Base-by-base conservation (phyloP, 2,797 vertebrate genomes). In the Enteromius paludinosus region DNA sequence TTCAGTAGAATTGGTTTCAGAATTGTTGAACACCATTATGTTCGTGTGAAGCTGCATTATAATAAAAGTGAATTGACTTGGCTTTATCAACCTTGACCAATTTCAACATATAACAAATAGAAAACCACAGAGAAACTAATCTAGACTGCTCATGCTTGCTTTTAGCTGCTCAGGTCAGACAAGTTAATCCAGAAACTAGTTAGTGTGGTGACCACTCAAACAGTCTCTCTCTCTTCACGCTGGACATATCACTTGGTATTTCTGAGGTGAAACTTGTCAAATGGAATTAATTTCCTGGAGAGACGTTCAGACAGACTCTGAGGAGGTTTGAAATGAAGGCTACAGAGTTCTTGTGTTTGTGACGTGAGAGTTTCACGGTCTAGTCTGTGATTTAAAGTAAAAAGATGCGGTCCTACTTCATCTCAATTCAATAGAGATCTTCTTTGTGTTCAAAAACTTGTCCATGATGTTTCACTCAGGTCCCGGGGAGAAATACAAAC, bases 231-330 rank as follows among this genome's bases (percentile, higher is more conserved):
- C 83, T 90, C 88, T 87, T 92, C 89, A 62, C 81, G 90, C 90
- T 87, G 91, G 90, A 83, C 65, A 90, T 80, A 80, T 92, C 94
- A 94, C 95, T 94, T 95, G 93, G 95, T 93, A 94, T 94, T 94
- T 94, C 90, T 94, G 92, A 93, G 94, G 93, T 95, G 93, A 91
- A 83, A 91, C 93, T 88, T 95, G 93, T 94, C 94, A 93, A 94
- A 95, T 94, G 92, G 93, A 94, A 93, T 94, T 95, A 93, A 95
- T 95, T 94, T 95, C 89, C 93, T 92, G 88, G 95, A 93, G 90
- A n/a, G n/a, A n/a, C n/a, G 90, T 93, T 91, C 90, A 92, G 94
- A 94, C 90, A 93, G 92, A 90, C 81, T 77, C 79, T 33, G 87
- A 87, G 90, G 33, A 79, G 72, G 79, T 81, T 69, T 83, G 83